Conservation (phyloP, 2,797 vertebrate species). For the Sebastes miniatus region DNA sequence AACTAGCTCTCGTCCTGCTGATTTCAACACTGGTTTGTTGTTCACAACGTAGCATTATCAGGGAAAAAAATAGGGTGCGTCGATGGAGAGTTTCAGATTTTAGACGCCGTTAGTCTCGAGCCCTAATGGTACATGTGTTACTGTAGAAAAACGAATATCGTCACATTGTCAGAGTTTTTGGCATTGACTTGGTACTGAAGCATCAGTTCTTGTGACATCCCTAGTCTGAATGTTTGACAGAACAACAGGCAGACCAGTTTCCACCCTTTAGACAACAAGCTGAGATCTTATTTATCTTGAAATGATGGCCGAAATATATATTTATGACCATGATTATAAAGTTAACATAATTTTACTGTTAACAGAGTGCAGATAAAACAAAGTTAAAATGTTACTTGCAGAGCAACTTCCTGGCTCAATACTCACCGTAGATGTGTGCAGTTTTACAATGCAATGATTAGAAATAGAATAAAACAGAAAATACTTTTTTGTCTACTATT, state of each 20-base stretch:
- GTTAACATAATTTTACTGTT: neutral
- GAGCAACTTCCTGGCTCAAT: neutral
- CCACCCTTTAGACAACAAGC: neutral
- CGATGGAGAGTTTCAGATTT: no score
- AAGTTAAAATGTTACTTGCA: neutral
- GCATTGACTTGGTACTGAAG: neutral
- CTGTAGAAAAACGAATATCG: no score
- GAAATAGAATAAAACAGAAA: no score
- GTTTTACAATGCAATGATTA: neutral
- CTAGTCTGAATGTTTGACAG: rapidly evolving
- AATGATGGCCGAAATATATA: neutral
- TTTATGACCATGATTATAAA: neutral
- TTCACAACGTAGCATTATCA: no score
- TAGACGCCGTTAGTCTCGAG: no score
- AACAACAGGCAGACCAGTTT: neutral
- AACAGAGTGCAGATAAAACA: neutral
- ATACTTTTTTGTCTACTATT: no score
- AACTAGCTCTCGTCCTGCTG: no score
- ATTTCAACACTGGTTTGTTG: no score
- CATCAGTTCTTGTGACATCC: neutral
- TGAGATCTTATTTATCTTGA: neutral
- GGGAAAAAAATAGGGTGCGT: no score
- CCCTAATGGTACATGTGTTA: no score
- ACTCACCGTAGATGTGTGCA: neutral
- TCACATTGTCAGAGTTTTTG: rapidly evolving